These are phyloP conservation scores for Brachionus paranguensis DNA, from an alignment of 1,140 invertebrate species.

Conservation along the genomic window DNA sequence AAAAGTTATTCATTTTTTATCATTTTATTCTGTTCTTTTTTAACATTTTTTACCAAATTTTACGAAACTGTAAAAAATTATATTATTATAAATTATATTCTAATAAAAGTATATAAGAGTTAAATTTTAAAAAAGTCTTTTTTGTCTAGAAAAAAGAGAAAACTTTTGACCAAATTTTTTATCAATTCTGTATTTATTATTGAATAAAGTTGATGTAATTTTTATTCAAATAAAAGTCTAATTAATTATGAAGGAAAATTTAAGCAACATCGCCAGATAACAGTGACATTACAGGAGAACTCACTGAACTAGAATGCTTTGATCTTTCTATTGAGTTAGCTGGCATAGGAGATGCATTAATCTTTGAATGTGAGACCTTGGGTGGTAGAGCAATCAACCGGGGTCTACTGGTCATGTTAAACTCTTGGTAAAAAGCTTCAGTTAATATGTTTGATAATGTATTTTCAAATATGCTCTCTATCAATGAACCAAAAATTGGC, in stretches of 20 bases:
- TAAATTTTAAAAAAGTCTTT: no score
- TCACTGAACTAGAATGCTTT: background rate
- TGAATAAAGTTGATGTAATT: background rate
- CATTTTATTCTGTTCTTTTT: no score
- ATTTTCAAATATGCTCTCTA: slow-evolving; percentile 52
- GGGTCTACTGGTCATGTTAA: slow-evolving; percentile 52
- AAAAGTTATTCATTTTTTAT: no score
- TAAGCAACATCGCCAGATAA: background rate
- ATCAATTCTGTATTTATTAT: background rate
- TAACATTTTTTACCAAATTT: no score
- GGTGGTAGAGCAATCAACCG: slow-evolving; percentile 52
- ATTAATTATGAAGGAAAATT: background rate
- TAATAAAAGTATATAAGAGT: no score
- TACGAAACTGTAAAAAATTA: no score
- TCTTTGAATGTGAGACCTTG: slow-evolving; percentile 36
- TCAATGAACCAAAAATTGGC: slow-evolving; percentile 48
- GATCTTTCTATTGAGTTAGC: background rate
- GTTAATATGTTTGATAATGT: slow-evolving; percentile 51
- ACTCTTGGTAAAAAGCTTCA: slow-evolving; percentile 51
- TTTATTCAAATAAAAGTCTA: background rate
- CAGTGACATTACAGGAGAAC: background rate
- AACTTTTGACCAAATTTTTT: no score
- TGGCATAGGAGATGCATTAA: background rate
- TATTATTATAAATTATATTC: no score
- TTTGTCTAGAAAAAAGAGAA: no score